These are phyloP conservation scores for Tinea trinotella DNA, from an alignment of 2,888 invertebrate species.

Conservation along the genomic window DNA sequence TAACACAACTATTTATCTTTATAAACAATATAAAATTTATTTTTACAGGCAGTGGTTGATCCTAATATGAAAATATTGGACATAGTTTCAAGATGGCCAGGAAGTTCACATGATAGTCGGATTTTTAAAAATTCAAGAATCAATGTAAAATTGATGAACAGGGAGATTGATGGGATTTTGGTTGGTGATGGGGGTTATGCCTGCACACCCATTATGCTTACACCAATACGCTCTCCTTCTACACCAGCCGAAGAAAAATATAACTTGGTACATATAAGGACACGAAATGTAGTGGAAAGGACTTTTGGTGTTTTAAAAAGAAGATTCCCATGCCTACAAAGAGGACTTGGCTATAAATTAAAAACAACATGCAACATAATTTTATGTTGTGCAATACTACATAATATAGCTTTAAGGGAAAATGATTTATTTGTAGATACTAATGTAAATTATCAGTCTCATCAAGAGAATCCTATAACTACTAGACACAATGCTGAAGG, in stretches of 20 bases:
- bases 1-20: background rate
- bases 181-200: slow-evolving; percentile 14
- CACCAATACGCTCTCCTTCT: background rate
- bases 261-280: slow-evolving; percentile 15
- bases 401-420: no score
- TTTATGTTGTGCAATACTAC: no score
- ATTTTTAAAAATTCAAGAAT: slow-evolving; percentile 6
- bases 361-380: background rate
- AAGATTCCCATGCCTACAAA: slow-evolving; percentile 14
- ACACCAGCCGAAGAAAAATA: background rate
- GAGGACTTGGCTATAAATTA: background rate
- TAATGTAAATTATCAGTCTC: no score
- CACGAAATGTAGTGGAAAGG: slow-evolving; percentile 19
- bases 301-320: slow-evolving; percentile 19
- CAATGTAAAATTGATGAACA: background rate
- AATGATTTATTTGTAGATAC: no score
- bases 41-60: slow-evolving; percentile 6
- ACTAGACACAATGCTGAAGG: no score
- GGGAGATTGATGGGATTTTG: background rate
- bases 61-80: slow-evolving; percentile 9
- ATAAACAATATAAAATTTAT: no score
- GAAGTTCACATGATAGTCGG: slow-evolving; percentile 9
- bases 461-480: no score
- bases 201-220: background rate
- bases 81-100: slow-evolving; percentile 14